Evolutionary conservation across 2,797 vertebrate genomes (phyloP), one percentile per base, ranked within the genome.

Genomic region (Pyrrhura leucotis): DNA sequence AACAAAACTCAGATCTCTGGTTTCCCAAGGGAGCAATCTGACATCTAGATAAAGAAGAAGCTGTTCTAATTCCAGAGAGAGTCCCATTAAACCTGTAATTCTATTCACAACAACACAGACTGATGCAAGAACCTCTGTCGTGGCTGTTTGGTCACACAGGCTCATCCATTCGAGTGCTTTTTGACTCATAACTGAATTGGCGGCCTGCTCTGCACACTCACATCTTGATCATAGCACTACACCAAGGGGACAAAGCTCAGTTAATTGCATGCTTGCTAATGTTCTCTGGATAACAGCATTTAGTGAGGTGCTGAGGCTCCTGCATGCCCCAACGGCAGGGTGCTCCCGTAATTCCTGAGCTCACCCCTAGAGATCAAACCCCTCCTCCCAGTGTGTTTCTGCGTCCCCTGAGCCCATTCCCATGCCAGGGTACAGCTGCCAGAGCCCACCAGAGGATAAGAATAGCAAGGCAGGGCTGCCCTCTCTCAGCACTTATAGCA

Each of bases 11-110:
- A 16, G 54, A 90, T 94, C 80, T 72, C 47, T 39, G 42, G 31
- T 67, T 85, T 75, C 73, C 94, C 87, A 88, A 80, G 71, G 58
- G 89, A 89, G 71, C 4, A 13, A 84, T 85, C 69, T 85, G 88
- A 85, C 90, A 91, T 75, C 56, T 28, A n/a, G 31, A 95, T 74
- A 77, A 84, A 94, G 89, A 80, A 88, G 91, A 71, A 58, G 72
- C 68, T 89, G 78, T 81, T 94, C 47, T n/a, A 79, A 77, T 84
- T 76, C 74, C 29, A 2, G 74, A 71, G 94, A 88, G 83, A 89
- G 59, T 19, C 42, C 23, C 45, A 48, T 12, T 86, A 77, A 95
- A 92, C 65, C 84, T 50, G 21, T 75, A 28, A 87, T 78, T 93
- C 78, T 81, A 69, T 85, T 65, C 90, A 10, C 87, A 89, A 21